A percentile compares a stretch with the other conserved stretches of the same genome.
Evolutionary conservation across 2,888 invertebrate species (phyloP).

Genomic region (Brachyptera risi): DNA sequence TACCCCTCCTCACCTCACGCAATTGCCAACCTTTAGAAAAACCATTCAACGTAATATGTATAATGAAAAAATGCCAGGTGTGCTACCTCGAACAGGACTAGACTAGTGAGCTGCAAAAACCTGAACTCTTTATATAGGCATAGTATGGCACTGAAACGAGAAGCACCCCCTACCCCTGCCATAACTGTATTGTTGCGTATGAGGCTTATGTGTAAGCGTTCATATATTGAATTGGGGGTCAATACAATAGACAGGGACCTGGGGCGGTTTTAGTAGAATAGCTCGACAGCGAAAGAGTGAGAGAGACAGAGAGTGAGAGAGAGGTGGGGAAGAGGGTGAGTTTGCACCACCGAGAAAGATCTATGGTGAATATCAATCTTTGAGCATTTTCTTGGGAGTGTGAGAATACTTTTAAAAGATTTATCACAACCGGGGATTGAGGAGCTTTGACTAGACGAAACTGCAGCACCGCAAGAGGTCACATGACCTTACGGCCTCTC

Average conservation of each 20-base stretch:
- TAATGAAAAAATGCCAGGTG: slow-evolving; percentile 20
- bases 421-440: too few species aligned
- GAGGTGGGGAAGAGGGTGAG: background rate
- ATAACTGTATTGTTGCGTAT: slow-evolving; percentile 17
- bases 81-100: slow-evolving; percentile 1
- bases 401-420: background rate
- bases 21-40: slow-evolving; percentile 9
- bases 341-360: too few species aligned
- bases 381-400: background rate
- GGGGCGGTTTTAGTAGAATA: background rate
- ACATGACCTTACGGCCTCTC: background rate
- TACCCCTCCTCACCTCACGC: slow-evolving; percentile 1
- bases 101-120: slow-evolving; percentile 16
- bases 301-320: background rate
- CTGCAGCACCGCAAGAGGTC: slow-evolving; percentile 1
- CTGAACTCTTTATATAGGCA: background rate
- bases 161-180: slow-evolving; percentile 2
- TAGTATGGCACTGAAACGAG: too few species aligned
- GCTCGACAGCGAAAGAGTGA: background rate
- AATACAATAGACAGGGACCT: slow-evolving; percentile 4
- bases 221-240: slow-evolving; percentile 5
- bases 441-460: background rate
- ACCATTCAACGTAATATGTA: slow-evolving; percentile 15
- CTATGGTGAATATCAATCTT: slow-evolving; percentile 2
- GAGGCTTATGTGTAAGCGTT: slow-evolving; percentile 19